Percentiles rank a stretch among this genome's conserved stretches.
Conservation (phyloP, 2,797 vertebrate genomes). For the Acridotheres tristis region DNA sequence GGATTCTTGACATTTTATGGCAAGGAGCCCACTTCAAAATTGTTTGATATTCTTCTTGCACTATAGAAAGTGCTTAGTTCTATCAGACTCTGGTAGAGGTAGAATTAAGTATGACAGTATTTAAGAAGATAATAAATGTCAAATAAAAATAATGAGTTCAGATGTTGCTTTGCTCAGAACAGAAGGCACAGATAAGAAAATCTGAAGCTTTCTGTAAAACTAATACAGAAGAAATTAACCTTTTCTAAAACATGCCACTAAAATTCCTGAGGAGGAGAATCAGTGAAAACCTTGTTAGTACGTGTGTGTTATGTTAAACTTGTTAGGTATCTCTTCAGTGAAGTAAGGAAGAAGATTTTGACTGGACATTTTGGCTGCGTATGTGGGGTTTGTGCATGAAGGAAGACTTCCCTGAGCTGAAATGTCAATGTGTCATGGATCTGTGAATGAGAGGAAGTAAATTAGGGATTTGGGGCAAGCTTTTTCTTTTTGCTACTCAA, state of each 20-base stretch:
- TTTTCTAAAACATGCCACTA: neutral
- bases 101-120: neutral
- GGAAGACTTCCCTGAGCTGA: neutral
- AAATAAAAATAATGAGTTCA: neutral
- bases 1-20: neutral
- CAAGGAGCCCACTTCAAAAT: neutral
- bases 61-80: neutral
- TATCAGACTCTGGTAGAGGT: neutral
- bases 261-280: neutral
- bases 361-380: neutral
- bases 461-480: neutral
- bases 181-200: neutral
- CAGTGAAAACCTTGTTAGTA: neutral
- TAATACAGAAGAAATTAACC: neutral
- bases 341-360: neutral
- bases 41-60: neutral
- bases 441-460: neutral
- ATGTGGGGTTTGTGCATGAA: neutral
- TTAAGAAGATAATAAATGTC: conserved; percentile 6
- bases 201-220: neutral
- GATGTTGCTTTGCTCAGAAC: neutral
- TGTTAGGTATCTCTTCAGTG: neutral
- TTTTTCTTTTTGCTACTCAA: neutral
- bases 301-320: neutral
- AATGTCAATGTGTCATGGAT: neutral